Percentiles rank a stretch among this genome's conserved stretches.
These are phyloP conservation scores for Chroicocephalus ridibundus DNA, from an alignment of 2,113 vertebrate genomes.

Conservation along the genomic window DNA sequence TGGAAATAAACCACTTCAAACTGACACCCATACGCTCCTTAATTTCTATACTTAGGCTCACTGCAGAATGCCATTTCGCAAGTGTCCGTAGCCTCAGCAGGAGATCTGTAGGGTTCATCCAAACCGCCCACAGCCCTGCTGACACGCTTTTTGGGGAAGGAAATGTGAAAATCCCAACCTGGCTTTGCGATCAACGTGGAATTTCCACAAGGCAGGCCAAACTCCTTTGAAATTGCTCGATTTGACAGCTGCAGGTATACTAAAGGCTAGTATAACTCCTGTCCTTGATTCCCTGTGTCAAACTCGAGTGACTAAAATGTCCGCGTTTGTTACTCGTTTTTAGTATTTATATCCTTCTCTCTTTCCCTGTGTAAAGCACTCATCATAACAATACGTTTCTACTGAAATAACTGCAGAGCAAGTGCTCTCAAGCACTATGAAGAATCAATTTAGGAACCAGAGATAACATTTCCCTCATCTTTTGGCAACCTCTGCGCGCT, in stretches of 20 bases:
- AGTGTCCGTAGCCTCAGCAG: neutral
- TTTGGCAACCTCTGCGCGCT: neutral
- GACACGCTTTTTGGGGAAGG: neutral
- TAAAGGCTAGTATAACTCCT: neutral
- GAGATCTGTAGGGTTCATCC: neutral
- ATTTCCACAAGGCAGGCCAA: neutral
- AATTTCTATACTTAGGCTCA: neutral
- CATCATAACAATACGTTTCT: rapidly evolving
- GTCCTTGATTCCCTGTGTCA: neutral
- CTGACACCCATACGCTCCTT: neutral
- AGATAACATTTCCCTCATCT: neutral
- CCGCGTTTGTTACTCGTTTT: neutral
- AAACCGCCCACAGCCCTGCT: neutral
- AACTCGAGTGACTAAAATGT: neutral
- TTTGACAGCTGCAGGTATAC: neutral
- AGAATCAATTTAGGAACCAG: rapidly evolving
- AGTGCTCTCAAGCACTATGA: neutral
- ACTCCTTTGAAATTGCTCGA: neutral
- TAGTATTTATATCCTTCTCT: neutral
- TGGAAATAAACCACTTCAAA: neutral
- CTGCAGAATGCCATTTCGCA: neutral
- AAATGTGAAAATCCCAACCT: neutral
- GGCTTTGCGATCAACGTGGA: neutral
- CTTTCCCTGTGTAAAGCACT: neutral
- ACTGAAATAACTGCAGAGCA: neutral